Evolutionary conservation across 1,140 invertebrate genomes (phyloP).

Genomic region (Euura lappo): DNA sequence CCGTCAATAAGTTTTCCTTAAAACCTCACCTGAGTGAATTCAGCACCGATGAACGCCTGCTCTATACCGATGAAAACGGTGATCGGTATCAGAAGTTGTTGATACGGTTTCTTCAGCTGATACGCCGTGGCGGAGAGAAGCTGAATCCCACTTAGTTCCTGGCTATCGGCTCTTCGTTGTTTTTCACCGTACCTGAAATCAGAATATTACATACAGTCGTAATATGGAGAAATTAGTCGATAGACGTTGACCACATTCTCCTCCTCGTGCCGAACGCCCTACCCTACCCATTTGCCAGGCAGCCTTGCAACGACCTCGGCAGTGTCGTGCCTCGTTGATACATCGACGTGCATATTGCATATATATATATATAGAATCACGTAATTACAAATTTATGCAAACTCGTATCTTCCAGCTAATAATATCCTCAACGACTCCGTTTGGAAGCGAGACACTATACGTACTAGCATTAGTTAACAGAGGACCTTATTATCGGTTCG

Average conservation of each 20-base stretch:
- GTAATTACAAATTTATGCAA: conserved; percentile 4
- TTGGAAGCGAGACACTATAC: background rate
- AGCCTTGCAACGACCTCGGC: conserved; percentile 1
- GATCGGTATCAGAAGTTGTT: conserved; percentile 91
- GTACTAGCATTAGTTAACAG: too few relatives aligned
- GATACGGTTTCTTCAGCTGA: conserved; percentile 88
- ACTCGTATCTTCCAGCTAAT: background rate
- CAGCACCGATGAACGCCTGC: conserved; percentile 93
- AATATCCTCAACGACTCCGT: background rate
- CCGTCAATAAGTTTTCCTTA: too few relatives aligned
- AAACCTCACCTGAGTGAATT: conserved; percentile 84
- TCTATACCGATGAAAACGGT: conserved; percentile 97
- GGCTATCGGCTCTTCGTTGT: conserved; percentile 71
- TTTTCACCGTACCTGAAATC: conserved; percentile 79
- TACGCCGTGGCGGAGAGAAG: conserved; percentile 88
- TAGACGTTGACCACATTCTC: too few relatives aligned
- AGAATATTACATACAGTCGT: background rate
- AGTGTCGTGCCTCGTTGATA: background rate
- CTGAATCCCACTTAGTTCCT: conserved; percentile 78
- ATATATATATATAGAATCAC: background rate
- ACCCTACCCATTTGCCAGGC: background rate
- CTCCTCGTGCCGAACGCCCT: too few relatives aligned
- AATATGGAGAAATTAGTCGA: background rate
- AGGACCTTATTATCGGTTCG: too few relatives aligned
- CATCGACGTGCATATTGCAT: background rate